These are phyloP conservation scores for Lumbricus terrestris DNA, from an alignment of 2,888 invertebrate genomes.

Conservation along the genomic window DNA sequence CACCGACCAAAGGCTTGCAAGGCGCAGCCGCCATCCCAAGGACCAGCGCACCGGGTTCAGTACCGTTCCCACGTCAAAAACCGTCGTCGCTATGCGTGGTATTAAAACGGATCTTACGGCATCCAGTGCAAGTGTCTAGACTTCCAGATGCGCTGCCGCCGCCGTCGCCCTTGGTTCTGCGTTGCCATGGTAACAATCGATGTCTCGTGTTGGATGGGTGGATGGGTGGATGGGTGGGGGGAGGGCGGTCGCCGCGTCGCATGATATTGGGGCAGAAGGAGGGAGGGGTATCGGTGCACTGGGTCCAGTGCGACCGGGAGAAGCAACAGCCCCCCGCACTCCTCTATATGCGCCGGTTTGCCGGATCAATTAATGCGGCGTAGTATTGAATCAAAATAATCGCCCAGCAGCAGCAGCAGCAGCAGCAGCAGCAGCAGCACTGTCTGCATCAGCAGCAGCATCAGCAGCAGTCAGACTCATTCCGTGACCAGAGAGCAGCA, in stretches of 20 bases:
- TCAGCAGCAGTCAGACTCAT: neutral
- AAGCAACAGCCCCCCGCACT: neutral
- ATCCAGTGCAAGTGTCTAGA: neutral
- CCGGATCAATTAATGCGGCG: neutral
- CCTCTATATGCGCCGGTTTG: too few relatives aligned
- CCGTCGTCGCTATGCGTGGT: neutral
- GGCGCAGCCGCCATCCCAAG: neutral
- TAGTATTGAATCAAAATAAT: conserved; percentile 3
- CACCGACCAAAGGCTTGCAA: neutral
- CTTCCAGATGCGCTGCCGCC: neutral
- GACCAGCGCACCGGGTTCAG: neutral
- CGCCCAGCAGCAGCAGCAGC: neutral
- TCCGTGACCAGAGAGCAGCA: neutral
- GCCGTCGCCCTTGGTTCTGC: neutral
- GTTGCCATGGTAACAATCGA: neutral
- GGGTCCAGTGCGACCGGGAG: neutral
- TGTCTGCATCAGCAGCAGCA: neutral
- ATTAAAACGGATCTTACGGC: neutral
- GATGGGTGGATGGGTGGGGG: neutral
- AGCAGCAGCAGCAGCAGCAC: neutral
- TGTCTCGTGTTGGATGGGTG: neutral
- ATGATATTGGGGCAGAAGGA: neutral
- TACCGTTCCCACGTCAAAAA: neutral
- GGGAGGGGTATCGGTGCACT: neutral
- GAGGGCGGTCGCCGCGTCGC: neutral